Evolutionary conservation across 2,797 vertebrate genomes (phyloP), one percentile per base, ranked within the genome.

Genomic region (Cryptoblepharus egeriae): DNA sequence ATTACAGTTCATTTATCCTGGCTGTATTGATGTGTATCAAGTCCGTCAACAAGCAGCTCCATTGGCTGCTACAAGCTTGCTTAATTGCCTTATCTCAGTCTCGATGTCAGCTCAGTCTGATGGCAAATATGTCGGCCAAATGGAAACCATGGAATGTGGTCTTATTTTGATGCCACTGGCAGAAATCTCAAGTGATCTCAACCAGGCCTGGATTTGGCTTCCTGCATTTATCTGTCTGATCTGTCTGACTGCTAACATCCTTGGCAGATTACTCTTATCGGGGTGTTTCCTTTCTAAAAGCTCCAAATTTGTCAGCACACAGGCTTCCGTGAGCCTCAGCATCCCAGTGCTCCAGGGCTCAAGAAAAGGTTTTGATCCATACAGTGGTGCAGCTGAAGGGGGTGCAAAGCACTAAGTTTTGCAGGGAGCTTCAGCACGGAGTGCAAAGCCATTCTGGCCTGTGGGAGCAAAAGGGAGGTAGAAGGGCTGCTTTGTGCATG

Each of bases 11-110:
- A 77, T 12, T 61, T 84, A 75, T 84, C 69, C 74, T 55, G 85
- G 74, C 32, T n/a, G 22, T 81, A 90, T 81, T 80, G 87, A 45
- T 77, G 91, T 77, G 75, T 82, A 86, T 85, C 83, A 90, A 32
- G 18, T 82, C 78, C 71, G 75, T 80, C 88, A 5, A 58, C 74
- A 67, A 84, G 75, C 76, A 85, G 65, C 42, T 76, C 79, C 67
- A 16, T 87, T 45, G 24, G 32, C 81, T 80, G 85, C 72, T 45
- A 81, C 30, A 32, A 76, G 60, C 60, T 87, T 77, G 82, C 73
- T 64, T 10, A 85, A 89, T 74, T 20, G 1, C 80, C 82, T 77
- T 75, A 75, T 85, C 67, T 32, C 77, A 78, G 78, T 81, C 81
- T 83, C 82, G 45, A 76, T 71, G 35, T 65, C 82, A 81, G 45